Base-by-base conservation (phyloP, 2,113 vertebrate genomes). In the Euleptes europaea region DNA sequence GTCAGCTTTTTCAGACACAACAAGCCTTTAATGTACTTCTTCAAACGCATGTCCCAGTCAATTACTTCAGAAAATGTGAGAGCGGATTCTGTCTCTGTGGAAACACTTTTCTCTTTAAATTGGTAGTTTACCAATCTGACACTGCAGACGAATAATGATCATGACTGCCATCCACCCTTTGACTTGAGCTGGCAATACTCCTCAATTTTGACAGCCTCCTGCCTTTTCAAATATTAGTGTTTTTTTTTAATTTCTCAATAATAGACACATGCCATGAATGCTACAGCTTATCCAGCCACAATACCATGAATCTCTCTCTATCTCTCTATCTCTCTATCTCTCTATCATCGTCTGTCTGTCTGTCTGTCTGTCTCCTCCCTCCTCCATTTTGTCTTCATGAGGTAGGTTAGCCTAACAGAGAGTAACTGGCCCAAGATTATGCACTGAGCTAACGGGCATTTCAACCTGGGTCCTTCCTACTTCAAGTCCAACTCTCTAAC, bases 61-160 rank as follows among this genome's bases (percentile, higher is more conserved):
- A 15, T 88, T 90, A 31, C 11, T 85, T 49, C 1, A 5, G 76
- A 72, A 75, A 78, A 90, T n/a, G 3, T 75, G 42, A 60, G 1
- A 83, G 28, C 3, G 44, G 6, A 79, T 28, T 51, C 3, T 35
- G 3, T 19, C 47, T 87, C 63, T 88, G 57, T 31, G 35, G 38
- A 86, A 84, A 71, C 6, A 57, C n/a, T 79, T 33, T 70, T 84
- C 82, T 70, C 57, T 86, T 86, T 80, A 84, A 86, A 82, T 88
- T 69, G 10, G 5, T 72, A n/a, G 31, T 60, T 89, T 84, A 78
- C 26, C 0, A 84, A 1, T 67, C 26, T 67, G 51, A 88, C 31
- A 78, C 35, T 0, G 66, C 8, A 84, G 57, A 75, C 33, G 40
- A 49, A 10, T 17, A 21, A 28, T 73, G 78, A 71, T 70, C 35